These are phyloP conservation scores for Micronycteris hirsuta DNA, from an alignment of 2,113 vertebrate genomes.

Conservation along the genomic window DNA sequence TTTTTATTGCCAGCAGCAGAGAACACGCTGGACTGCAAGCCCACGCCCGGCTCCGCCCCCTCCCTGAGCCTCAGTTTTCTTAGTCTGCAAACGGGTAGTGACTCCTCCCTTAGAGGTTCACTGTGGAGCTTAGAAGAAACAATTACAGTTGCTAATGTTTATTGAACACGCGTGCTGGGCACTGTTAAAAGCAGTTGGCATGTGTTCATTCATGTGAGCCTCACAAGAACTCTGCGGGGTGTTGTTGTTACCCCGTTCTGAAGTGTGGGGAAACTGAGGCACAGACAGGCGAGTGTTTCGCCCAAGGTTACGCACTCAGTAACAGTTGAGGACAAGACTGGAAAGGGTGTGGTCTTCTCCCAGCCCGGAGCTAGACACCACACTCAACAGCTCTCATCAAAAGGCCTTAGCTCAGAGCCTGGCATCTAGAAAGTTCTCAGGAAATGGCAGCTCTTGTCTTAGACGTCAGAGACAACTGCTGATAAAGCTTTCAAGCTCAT, in stretches of 20 bases:
- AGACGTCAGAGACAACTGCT: neutral
- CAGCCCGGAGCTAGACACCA: neutral
- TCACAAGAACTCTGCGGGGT: neutral
- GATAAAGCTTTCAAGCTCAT: neutral
- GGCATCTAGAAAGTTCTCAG: neutral
- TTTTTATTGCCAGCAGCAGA: neutral
- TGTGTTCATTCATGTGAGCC: neutral
- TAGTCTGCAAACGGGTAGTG: neutral
- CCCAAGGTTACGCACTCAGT: neutral
- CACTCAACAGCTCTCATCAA: neutral
- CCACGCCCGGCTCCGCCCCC: rapidly evolving
- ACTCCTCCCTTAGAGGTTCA: neutral
- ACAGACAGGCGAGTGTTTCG: neutral
- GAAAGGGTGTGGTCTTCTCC: neutral
- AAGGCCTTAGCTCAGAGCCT: neutral
- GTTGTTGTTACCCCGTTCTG: neutral
- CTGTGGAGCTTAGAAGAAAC: neutral
- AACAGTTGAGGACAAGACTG: neutral
- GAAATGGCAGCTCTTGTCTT: neutral
- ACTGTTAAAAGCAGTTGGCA: neutral
- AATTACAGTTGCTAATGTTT: neutral
- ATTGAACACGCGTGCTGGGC: neutral
- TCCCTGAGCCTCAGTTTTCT: neutral
- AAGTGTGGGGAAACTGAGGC: neutral
- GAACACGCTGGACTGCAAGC: neutral